Evolutionary conservation across 2,113 vertebrate genomes (phyloP).

Genomic region (Atherinomorus stipes): DNA sequence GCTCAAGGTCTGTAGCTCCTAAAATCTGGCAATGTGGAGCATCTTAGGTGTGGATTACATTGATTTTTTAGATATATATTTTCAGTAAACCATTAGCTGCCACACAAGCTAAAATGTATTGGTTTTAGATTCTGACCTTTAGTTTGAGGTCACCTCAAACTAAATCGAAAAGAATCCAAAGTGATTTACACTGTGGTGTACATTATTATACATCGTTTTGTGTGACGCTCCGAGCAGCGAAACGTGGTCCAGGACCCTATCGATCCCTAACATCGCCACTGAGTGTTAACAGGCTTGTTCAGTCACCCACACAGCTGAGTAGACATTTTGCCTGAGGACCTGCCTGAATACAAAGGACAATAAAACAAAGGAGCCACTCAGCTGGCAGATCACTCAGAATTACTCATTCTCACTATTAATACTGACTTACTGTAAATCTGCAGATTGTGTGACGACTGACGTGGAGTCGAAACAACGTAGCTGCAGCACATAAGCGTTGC

Average conservation of each 20-base stretch:
- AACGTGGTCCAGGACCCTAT: constrained; percentile 15
- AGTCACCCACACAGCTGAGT: constrained; percentile 32
- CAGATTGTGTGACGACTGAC: too few species aligned
- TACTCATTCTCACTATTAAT: constrained; percentile 16
- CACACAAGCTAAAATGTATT: too few species aligned
- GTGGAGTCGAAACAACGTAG: too few species aligned
- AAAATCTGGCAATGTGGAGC: too few species aligned
- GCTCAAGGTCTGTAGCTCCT: too few species aligned
- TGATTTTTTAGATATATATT: too few species aligned
- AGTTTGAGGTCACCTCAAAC: background rate
- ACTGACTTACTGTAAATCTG: constrained; percentile 27
- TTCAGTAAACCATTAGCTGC: too few species aligned
- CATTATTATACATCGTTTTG: background rate
- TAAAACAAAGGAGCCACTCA: constrained; percentile 21
- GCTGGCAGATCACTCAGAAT: constrained; percentile 17
- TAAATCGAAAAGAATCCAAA: background rate
- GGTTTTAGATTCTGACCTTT: too few species aligned
- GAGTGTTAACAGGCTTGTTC: constrained; percentile 37
- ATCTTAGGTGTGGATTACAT: too few species aligned
- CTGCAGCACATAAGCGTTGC: too few species aligned
- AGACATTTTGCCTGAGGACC: constrained; percentile 25
- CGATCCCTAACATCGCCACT: constrained; percentile 1
- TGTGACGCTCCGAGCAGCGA: constrained; percentile 17
- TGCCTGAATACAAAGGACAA: constrained; percentile 26
- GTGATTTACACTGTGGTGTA: background rate